Evolutionary conservation across 1,140 invertebrate species (phyloP).

Genomic region (Drosophila saltans): DNA sequence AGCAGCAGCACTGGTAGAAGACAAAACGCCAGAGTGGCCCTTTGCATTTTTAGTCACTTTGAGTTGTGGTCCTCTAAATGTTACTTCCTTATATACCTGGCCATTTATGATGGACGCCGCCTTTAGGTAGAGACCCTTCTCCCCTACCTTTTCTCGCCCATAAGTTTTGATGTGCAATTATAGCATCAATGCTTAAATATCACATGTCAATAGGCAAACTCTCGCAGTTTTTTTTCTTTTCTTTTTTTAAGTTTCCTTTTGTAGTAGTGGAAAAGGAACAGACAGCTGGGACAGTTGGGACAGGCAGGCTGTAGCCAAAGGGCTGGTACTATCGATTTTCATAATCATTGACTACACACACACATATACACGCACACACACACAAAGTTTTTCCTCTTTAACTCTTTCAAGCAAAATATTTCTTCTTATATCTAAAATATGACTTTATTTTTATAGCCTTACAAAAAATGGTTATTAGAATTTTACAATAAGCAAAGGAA

Average conservation of each 20-base stretch:
- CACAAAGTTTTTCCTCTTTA: neutral
- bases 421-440: neutral
- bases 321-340: conserved; percentile 50
- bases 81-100: conserved; percentile 47
- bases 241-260: no score
- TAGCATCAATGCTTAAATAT: conserved; percentile 56
- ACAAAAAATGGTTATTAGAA: no score
- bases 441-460: neutral
- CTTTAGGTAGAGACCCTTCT: neutral
- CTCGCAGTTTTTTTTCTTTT: neutral
- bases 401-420: neutral
- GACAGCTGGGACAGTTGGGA: conserved; percentile 32
- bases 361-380: neutral
- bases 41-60: conserved; percentile 36
- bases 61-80: neutral
- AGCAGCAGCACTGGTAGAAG: conserved; percentile 1
- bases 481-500: no score
- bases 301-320: conserved; percentile 6
- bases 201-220: conserved; percentile 42
- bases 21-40: neutral
- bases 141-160: neutral
- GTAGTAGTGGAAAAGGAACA: conserved; percentile 14
- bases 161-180: conserved; percentile 59
- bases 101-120: conserved; percentile 25
- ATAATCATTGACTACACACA: conserved; percentile 39